Conservation (phyloP, 35 echinoderm and acorn worm genomes). For the Heliocidaris tuberculata region DNA sequence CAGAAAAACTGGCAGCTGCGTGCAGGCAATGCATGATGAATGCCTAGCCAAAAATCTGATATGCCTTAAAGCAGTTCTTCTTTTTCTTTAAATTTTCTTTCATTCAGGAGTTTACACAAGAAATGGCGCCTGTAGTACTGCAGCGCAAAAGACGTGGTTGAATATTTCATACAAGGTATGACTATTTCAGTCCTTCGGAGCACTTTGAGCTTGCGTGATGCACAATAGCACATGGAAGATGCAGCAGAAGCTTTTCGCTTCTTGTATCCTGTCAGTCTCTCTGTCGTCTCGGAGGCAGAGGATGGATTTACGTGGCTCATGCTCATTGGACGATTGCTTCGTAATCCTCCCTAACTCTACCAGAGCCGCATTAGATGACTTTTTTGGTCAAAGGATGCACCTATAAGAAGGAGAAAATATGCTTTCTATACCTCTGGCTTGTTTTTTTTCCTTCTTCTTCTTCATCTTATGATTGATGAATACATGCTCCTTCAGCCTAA, state of each 20-base stretch:
- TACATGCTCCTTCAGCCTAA: not conserved
- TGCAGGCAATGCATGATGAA: not conserved
- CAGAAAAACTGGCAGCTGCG: not conserved
- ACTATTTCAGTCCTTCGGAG: not conserved
- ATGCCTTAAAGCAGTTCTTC: not conserved
- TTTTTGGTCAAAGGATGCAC: not conserved
- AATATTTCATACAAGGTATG: not conserved
- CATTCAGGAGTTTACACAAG: not conserved
- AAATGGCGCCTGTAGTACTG: not conserved
- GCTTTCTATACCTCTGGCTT: not conserved
- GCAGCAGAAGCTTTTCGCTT: not conserved
- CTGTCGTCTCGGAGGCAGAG: not conserved
- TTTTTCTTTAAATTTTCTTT: not conserved
- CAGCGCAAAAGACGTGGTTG: not conserved
- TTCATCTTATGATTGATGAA: not conserved
- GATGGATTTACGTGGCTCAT: not conserved
- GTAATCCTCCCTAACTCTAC: not conserved
- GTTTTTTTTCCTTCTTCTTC: not conserved
- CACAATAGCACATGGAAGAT: constrained; percentile 1
- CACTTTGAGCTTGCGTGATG: not conserved
- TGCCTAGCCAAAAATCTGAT: not conserved
- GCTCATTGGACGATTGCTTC: not conserved
- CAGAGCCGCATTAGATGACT: not conserved
- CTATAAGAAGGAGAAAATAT: not conserved
- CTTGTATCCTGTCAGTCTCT: not conserved